Percentiles rank a stretch among this genome's conserved stretches.
Evolutionary conservation across 2,888 invertebrate species (phyloP).

Genomic region (Clepsis dumicolana): DNA sequence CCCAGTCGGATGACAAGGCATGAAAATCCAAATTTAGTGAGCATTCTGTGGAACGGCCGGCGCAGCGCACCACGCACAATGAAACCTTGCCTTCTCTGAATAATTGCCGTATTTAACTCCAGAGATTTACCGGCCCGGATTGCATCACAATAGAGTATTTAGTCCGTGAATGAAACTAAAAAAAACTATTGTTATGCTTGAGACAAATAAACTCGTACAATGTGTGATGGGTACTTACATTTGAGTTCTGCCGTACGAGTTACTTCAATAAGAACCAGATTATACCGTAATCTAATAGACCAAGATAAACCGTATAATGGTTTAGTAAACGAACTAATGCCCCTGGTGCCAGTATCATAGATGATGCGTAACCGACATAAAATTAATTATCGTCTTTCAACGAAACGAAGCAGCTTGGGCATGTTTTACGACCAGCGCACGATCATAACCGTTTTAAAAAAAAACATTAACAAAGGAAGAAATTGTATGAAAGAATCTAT

Average conservation of each 20-base stretch:
- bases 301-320: conserved; percentile 24
- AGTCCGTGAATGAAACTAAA: conserved; percentile 69
- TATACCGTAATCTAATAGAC: conserved; percentile 11
- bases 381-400: conserved; percentile 40
- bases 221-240: no score
- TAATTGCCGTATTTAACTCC: conserved; percentile 80
- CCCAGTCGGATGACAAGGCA: conserved; percentile 77
- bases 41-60: conserved; percentile 62
- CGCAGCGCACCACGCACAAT: conserved; percentile 67
- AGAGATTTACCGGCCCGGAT: conserved; percentile 67
- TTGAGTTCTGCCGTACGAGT: neutral
- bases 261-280: conserved; percentile 18
- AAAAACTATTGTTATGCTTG: conserved; percentile 62
- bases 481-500: conserved; percentile 41
- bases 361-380: conserved; percentile 28
- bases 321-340: conserved; percentile 24
- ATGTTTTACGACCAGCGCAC: conserved; percentile 40
- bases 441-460: conserved; percentile 39
- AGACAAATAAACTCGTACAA: conserved; percentile 45
- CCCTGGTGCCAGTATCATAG: conserved; percentile 24
- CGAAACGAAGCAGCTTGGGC: conserved; percentile 27
- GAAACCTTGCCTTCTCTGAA: conserved; percentile 74
- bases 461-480: conserved; percentile 36
- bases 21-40: conserved; percentile 79
- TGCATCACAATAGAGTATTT: conserved; percentile 71